These are phyloP conservation scores for Emydocephalus ijimae DNA, from an alignment of 2,113 vertebrate species.

Conservation along the genomic window DNA sequence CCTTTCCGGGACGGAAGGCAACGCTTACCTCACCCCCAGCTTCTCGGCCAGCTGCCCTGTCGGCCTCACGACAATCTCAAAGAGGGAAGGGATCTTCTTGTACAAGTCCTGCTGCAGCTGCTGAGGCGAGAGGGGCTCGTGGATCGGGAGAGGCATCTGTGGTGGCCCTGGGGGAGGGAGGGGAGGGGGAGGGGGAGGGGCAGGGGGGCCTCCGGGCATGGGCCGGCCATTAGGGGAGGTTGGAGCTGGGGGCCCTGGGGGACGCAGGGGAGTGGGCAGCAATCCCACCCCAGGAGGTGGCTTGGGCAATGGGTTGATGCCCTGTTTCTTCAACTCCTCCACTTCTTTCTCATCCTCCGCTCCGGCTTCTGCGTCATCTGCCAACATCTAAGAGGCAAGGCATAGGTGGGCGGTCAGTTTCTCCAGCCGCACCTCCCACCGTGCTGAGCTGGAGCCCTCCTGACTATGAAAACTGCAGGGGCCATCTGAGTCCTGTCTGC, in stretches of 20 bases:
- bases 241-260: conserved; percentile 85
- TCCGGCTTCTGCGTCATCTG: conserved; percentile 88
- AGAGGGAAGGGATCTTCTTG: conserved; percentile 90
- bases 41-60: conserved; percentile 92
- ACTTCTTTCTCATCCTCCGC: conserved; percentile 96
- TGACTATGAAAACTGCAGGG: neutral
- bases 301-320: conserved; percentile 92
- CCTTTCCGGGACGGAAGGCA: accelerated
- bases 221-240: conserved; percentile 67
- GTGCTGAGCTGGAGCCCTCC: neutral
- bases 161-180: conserved; percentile 69
- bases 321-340: conserved; percentile 94
- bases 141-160: conserved; percentile 53
- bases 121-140: conserved; percentile 68
- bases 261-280: conserved; percentile 82
- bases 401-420: too few relatives aligned
- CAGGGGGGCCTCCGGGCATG: conserved; percentile 61
- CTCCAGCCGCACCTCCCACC: neutral
- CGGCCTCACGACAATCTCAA: conserved; percentile 93
- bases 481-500: neutral
- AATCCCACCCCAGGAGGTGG: conserved; percentile 89
- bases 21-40: conserved; percentile 81
- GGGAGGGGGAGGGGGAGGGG: conserved; percentile 68
- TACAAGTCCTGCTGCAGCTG: conserved; percentile 68
- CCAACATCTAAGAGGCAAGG: conserved; percentile 78